These are phyloP conservation scores for Ibycter americanus DNA, from an alignment of 2,797 vertebrate genomes.

Conservation along the genomic window DNA sequence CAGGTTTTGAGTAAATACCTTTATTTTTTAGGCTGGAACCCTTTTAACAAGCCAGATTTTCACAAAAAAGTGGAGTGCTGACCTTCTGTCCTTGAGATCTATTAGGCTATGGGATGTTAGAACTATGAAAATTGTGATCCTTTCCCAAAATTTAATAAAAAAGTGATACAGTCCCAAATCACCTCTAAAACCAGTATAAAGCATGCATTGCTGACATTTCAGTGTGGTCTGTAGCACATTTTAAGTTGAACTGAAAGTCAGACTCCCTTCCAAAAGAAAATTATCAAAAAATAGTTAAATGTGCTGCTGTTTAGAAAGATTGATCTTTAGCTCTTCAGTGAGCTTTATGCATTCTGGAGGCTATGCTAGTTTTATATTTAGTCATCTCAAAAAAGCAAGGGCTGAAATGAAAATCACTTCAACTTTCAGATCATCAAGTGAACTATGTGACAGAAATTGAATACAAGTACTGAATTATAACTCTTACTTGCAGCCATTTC, in stretches of 20 bases:
- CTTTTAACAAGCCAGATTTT: neutral
- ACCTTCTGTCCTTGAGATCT: neutral
- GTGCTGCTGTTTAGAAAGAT: neutral
- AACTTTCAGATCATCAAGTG: neutral
- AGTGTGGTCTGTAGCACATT: neutral
- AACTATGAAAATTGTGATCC: neutral
- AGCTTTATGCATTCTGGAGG: neutral
- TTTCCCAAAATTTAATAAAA: neutral
- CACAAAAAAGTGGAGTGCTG: neutral
- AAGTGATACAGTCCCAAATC: neutral
- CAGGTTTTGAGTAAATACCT: neutral
- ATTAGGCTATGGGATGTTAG: neutral
- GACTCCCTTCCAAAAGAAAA: neutral
- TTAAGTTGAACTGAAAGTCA: neutral
- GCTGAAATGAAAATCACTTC: slow-evolving; percentile 2
- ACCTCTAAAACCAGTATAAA: neutral
- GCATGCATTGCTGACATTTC: neutral
- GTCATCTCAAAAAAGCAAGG: slow-evolving; percentile 3
- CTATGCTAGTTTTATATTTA: slow-evolving; percentile 15
- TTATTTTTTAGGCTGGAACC: neutral
- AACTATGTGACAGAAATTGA: neutral
- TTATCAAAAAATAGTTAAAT: neutral
- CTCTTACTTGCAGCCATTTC: slow-evolving; percentile 95
- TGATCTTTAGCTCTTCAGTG: neutral
- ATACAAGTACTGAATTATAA: neutral